Percentiles rank a stretch among this genome's conserved stretches.
These are phyloP conservation scores for Zaprionus vittiger DNA, from an alignment of 1,140 invertebrate species.

Conservation along the genomic window DNA sequence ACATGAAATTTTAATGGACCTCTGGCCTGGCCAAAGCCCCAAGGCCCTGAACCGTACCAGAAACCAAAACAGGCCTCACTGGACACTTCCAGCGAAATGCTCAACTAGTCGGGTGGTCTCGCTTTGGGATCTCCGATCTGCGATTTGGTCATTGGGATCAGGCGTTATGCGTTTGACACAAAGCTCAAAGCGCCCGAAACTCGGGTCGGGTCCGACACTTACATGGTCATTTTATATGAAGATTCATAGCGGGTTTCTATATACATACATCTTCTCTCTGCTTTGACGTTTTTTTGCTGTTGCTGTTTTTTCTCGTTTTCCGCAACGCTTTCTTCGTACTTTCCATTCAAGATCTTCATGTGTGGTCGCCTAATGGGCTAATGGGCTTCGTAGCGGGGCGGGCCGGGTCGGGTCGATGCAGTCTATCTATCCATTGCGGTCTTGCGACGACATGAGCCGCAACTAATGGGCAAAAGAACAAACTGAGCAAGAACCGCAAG, in stretches of 20 bases:
- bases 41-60: constrained; percentile 19
- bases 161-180: constrained; percentile 27
- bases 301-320: constrained; percentile 14
- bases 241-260: constrained; percentile 18
- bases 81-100: constrained; percentile 43
- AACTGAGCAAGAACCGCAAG: background rate
- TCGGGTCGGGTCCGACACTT: constrained; percentile 6
- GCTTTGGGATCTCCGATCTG: constrained; percentile 15
- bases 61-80: background rate
- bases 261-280: constrained; percentile 8
- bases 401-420: constrained; percentile 18
- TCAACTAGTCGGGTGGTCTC: constrained; percentile 34
- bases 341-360: constrained; percentile 39
- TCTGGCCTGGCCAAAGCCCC: constrained; percentile 23
- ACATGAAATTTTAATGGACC: constrained; percentile 66
- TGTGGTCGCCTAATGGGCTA: constrained; percentile 35
- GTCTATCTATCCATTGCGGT: constrained; percentile 20
- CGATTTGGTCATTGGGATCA: constrained; percentile 51
- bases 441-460: constrained; percentile 10
- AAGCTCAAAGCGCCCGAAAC: constrained; percentile 30
- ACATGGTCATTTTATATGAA: constrained; percentile 36
- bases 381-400: constrained; percentile 12
- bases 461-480: constrained; percentile 22
- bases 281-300: background rate
- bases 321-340: constrained; percentile 50